These are phyloP conservation scores for Steatocranus sp. DNA, from an alignment of 2,797 vertebrate species.

Conservation along the genomic window DNA sequence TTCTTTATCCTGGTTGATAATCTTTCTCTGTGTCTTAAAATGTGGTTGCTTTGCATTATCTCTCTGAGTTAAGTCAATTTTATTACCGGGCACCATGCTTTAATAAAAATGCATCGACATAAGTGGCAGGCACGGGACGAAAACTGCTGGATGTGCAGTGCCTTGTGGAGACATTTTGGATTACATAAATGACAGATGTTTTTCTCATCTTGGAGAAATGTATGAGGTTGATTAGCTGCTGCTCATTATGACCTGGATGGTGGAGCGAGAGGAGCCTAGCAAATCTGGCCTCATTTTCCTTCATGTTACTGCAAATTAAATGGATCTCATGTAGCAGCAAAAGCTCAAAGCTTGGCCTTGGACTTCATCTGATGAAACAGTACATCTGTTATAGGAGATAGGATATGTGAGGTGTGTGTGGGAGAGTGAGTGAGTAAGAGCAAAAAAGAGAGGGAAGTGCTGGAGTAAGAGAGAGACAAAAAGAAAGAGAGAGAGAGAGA, in stretches of 20 bases:
- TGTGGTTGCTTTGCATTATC: slow-evolving; percentile 44
- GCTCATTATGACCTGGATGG: slow-evolving; percentile 60
- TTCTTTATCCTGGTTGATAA: too few relatives aligned
- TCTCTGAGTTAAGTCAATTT: slow-evolving; percentile 59
- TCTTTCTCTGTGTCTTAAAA: slow-evolving; percentile 40
- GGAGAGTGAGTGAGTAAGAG: neutral
- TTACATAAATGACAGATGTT: slow-evolving; percentile 2
- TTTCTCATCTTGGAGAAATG: slow-evolving; percentile 57
- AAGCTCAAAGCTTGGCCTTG: slow-evolving; percentile 61
- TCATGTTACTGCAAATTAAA: slow-evolving; percentile 69
- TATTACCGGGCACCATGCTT: slow-evolving; percentile 36
- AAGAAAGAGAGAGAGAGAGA: neutral
- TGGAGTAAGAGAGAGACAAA: neutral
- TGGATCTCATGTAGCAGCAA: slow-evolving; percentile 54
- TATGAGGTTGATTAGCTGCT: slow-evolving; percentile 64
- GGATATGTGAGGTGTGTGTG: neutral
- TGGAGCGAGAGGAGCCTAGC: slow-evolving; percentile 34
- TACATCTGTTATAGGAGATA: slow-evolving; percentile 68
- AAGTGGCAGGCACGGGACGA: neutral
- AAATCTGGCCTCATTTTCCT: slow-evolving; percentile 66
- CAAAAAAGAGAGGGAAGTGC: neutral
- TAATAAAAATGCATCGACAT: slow-evolving; percentile 45
- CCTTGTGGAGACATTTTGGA: slow-evolving; percentile 7
- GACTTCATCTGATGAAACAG: slow-evolving; percentile 67
- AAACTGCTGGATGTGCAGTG: neutral